Base-by-base conservation (phyloP, 2,113 vertebrate species). In the Chaetodon auriga region DNA sequence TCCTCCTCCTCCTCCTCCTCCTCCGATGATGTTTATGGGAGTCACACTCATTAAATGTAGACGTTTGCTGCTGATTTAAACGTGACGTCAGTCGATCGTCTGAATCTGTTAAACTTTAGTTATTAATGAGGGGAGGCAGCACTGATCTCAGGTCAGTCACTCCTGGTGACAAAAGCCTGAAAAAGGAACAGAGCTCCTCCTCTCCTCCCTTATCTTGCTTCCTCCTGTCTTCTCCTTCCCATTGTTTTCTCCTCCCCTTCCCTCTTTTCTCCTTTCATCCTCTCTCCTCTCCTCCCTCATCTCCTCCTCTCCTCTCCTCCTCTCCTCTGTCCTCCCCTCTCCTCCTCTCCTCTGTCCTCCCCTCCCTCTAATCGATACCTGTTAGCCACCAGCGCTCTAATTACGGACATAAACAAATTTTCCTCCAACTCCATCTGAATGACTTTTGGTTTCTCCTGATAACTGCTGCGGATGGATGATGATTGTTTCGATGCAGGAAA, bases 401-500 rank as follows among this genome's bases (percentile, higher is more conserved):
- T 85, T 85, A 75, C 1, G 1, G 65, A 66, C 69, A 48, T 48
- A 75, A 81, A 75, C 64, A n/a, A n/a, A 57, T 38, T 73, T 72
- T 68, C 73, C 63, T 78, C 61, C 82, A 79, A 46, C 78, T 76
- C 61, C 82, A 82, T 53, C 78, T 76, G 82, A 82, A 45, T 23
- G 61, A 55, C 70, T 68, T 68, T 79, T 62, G 11, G 6, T 66
- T 71, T 55, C 61, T 74, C n/a, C 57, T 46, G 69, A 69, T 74
- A 82, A 74, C 62, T 66, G 68, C 10, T 77, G 46, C 1, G 25
- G 74, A 78, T 75, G 54, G 64, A 81, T 78, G 76, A 61, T 71
- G 78, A 58, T 89, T 86, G 80, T 83, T 74, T 65, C 19, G 5
- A 41, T 54, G 62, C 23, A 78, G 81, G 73, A 68, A 78, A 80